Evolutionary conservation across 1,140 invertebrate genomes (phyloP).

Genomic region (Agrypnia vestita): DNA sequence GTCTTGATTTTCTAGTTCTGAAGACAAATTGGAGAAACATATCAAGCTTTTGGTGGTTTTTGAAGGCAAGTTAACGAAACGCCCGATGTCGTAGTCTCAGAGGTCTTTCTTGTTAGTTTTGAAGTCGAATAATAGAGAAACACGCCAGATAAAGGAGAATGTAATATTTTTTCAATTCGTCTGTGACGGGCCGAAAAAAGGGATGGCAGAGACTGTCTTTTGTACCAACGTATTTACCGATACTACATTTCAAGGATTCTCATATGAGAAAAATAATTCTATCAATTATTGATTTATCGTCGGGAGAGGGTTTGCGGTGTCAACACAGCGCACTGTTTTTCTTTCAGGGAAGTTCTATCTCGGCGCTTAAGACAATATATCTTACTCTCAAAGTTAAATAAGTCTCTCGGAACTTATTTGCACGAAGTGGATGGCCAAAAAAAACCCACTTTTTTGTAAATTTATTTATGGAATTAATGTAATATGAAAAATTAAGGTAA

Average conservation of each 20-base stretch:
- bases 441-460: too few species aligned
- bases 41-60: too few species aligned
- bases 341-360: background rate
- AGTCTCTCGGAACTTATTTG: background rate
- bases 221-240: background rate
- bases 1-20: too few species aligned
- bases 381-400: conserved; percentile 30
- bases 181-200: conserved; percentile 18
- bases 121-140: background rate
- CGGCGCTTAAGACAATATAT: conserved; percentile 36
- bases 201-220: conserved; percentile 11
- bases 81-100: too few species aligned
- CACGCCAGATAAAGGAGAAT: conserved; percentile 1
- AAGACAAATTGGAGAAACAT: too few species aligned
- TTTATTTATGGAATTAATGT: too few species aligned
- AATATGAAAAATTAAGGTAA: too few species aligned
- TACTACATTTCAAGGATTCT: conserved; percentile 25
- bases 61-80: too few species aligned
- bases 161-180: conserved; percentile 24
- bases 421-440: too few species aligned
- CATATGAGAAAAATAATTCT: conserved; percentile 11
- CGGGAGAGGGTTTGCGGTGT: background rate
- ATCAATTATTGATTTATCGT: conserved; percentile 15
- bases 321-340: conserved; percentile 26
- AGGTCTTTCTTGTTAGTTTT: too few species aligned